A percentile compares a stretch with the other conserved stretches of the same genome.
These are phyloP conservation scores for Nebria salina DNA, from an alignment of 2,888 invertebrate species.

Conservation along the genomic window DNA sequence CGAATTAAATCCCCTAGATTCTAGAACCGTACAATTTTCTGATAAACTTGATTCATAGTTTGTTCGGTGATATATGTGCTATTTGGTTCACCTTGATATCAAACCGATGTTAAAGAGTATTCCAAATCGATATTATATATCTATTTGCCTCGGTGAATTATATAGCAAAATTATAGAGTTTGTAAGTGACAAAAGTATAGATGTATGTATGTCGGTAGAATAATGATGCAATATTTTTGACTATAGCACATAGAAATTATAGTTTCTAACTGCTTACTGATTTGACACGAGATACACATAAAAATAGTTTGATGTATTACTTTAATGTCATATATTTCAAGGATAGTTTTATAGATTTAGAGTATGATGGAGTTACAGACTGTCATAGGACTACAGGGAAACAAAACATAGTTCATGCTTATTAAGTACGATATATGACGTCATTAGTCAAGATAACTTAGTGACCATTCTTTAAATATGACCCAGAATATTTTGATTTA, in stretches of 20 bases:
- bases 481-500: too few species aligned
- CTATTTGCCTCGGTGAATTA: conserved; percentile 35
- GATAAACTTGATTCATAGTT: conserved; percentile 31
- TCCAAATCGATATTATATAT: conserved; percentile 12
- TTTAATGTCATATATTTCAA: not conserved
- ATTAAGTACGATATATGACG: too few species aligned
- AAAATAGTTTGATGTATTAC: not conserved
- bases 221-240: not conserved
- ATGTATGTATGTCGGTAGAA: not conserved
- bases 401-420: too few species aligned
- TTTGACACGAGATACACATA: not conserved
- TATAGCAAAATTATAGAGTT: conserved; percentile 39
- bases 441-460: too few species aligned
- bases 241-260: not conserved
- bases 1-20: not conserved
- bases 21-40: conserved; percentile 4
- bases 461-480: too few species aligned
- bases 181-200: not conserved
- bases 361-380: too few species aligned
- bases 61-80: not conserved
- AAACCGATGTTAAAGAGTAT: conserved; percentile 15
- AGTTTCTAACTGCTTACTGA: not conserved
- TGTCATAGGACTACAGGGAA: too few species aligned
- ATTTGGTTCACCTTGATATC: conserved; percentile 30
- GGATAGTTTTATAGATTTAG: not conserved